Base-by-base conservation (phyloP, 53 echinoderm and acorn worm genomes). In the Holothuria scabra region DNA sequence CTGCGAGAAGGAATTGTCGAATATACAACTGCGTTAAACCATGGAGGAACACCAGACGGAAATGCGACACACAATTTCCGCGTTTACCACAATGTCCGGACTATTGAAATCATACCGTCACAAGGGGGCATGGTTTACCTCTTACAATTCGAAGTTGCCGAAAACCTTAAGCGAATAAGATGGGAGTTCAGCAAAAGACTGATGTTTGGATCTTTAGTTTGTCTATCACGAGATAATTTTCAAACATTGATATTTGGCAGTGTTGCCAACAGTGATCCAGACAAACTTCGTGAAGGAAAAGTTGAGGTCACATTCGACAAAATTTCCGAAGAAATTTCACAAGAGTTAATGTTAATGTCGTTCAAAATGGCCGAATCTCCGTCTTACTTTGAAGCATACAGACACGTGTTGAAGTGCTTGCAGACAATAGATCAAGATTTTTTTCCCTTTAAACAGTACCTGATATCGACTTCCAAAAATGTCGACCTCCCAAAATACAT, bases 301-400 rank as follows among this genome's bases (percentile, higher is more conserved):
- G 67, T 93, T 12, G 90, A 86, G 8, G 49, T 96, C 7, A 23
- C 79, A 22, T 93, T 93, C 52, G 60, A 82, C 31, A n/a, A 41
- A 41, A 60, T 28, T 49, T 26, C 32, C 16, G 35, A 74, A 24
- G 19, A 59, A 18, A 25, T 30, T 25, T 59, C 81, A 60, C 81
- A 80, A 35, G 62, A 80, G 9, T 6, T 80, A 3, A 35, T 80
- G 22, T 59, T 59, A 18, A 25, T 32, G 20, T 49, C 67, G 18
- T 96, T 94, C 59, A 57, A 81, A 61, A 96, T 96, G 96, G 96
- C 90, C 1, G 96, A 96, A 66, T 88, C 97, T 56, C 86, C 87
- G 16, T 90, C 94, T 57, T 97, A 86, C 59, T 97, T 97, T 86
- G 97, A 97, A 63, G 94, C 97, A 21, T 97, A 94, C 65, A 75